Conservation (phyloP, 2,888 invertebrate species). For the Ctena decussata region DNA sequence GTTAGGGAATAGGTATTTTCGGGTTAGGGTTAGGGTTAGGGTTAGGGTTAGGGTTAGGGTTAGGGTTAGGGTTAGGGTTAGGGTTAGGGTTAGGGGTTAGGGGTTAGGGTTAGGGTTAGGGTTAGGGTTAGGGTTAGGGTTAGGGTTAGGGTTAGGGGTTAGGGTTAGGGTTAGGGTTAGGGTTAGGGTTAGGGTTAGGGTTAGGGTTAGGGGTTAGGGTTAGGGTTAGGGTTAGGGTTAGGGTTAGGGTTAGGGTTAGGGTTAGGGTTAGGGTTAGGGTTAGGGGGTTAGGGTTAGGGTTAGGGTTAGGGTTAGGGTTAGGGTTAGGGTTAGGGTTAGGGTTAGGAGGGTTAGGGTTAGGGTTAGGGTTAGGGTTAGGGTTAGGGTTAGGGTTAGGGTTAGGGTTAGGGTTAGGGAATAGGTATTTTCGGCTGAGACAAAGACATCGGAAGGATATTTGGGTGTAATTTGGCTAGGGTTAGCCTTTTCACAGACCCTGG, state of each 20-base stretch:
- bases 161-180: constrained; percentile 46
- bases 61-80: constrained; percentile 45
- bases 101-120: constrained; percentile 53
- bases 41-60: constrained; percentile 53
- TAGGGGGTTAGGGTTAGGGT: no score
- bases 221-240: constrained; percentile 59
- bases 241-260: constrained; percentile 59
- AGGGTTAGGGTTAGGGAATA: no score
- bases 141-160: constrained; percentile 39
- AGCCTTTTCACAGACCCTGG: no score
- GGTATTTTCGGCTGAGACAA: no score
- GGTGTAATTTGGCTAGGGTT: no score
- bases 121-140: constrained; percentile 47
- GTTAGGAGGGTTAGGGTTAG: no score
- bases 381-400: constrained; percentile 51
- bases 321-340: constrained; percentile 54
- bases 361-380: constrained; percentile 45
- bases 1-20: no score
- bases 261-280: constrained; percentile 53
- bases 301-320: constrained; percentile 48
- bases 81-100: no score
- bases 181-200: constrained; percentile 59
- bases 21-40: no score
- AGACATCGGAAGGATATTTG: no score
- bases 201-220: no score